Evolutionary conservation across 2,797 vertebrate genomes (phyloP).

Genomic region (Garrulus glandarius): DNA sequence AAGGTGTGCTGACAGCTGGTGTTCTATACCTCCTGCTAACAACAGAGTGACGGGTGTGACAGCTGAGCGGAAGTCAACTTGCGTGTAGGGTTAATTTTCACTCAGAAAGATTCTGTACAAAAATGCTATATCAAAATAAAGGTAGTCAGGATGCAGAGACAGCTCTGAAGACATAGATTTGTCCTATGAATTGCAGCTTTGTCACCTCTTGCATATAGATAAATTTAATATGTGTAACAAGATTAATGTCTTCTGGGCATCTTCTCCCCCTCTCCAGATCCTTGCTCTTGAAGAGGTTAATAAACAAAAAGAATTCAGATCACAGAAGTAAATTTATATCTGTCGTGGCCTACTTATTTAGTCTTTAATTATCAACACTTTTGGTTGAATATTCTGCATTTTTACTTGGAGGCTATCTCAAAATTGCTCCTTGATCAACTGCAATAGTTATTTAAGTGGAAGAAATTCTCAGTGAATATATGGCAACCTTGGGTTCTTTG

Average conservation of each 20-base stretch:
- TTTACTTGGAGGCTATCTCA: neutral
- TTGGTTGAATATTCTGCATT: neutral
- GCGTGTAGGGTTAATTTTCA: neutral
- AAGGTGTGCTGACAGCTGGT: neutral
- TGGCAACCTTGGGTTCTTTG: neutral
- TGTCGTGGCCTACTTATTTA: neutral
- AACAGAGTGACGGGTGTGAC: rapidly evolving
- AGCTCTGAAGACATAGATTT: neutral
- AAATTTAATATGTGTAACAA: neutral
- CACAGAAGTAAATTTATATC: neutral
- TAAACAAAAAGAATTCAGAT: neutral
- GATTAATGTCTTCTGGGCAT: neutral
- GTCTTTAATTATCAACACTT: neutral
- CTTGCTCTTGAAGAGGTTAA: neutral
- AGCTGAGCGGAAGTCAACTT: neutral
- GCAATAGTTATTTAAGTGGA: neutral
- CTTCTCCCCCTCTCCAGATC: neutral
- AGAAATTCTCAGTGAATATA: neutral
- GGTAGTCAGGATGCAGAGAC: neutral
- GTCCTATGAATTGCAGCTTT: neutral
- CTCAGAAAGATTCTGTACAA: neutral
- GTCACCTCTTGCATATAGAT: neutral
- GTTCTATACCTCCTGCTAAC: neutral
- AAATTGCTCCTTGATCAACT: neutral
- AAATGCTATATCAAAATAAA: neutral